A percentile compares a stretch with the other conserved stretches of the same genome.
Conservation (phyloP, 2,797 vertebrate genomes). For the Allobates femoralis region DNA sequence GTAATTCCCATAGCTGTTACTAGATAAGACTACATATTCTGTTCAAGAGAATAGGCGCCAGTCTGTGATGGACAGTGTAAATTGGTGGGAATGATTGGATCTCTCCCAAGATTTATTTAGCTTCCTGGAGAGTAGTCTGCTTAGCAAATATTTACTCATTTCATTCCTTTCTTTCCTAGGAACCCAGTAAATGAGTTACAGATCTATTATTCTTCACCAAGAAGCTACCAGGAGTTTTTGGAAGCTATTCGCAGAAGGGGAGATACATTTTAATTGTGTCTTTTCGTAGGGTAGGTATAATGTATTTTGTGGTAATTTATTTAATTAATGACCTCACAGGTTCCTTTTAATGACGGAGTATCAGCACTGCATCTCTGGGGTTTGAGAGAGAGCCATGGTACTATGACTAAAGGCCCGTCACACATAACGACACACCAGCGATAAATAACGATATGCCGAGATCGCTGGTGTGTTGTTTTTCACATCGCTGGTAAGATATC, state of each 20-base stretch:
- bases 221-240: slow-evolving; percentile 90
- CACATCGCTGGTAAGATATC: too few relatives aligned
- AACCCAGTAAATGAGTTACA: slow-evolving; percentile 89
- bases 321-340: too few relatives aligned
- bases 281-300: slow-evolving; percentile 89
- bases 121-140: neutral
- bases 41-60: neutral
- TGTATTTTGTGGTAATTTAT: neutral
- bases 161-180: slow-evolving; percentile 69
- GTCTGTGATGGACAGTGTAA: neutral
- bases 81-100: neutral
- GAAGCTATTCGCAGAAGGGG: slow-evolving; percentile 89
- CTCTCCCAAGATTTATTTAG: neutral
- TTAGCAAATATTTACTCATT: slow-evolving; percentile 2
- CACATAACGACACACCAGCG: too few relatives aligned
- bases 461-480: too few relatives aligned
- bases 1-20: neutral
- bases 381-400: too few relatives aligned
- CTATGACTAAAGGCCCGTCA: too few relatives aligned
- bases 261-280: slow-evolving; percentile 98
- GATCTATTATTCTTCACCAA: slow-evolving; percentile 90
- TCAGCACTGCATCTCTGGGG: too few relatives aligned
- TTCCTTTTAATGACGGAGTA: too few relatives aligned
- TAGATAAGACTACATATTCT: neutral
- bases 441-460: too few relatives aligned